Percentiles rank a stretch among this genome's conserved stretches.
Conservation (phyloP, 1,140 invertebrate genomes). For the Panulirus ornatus region DNA sequence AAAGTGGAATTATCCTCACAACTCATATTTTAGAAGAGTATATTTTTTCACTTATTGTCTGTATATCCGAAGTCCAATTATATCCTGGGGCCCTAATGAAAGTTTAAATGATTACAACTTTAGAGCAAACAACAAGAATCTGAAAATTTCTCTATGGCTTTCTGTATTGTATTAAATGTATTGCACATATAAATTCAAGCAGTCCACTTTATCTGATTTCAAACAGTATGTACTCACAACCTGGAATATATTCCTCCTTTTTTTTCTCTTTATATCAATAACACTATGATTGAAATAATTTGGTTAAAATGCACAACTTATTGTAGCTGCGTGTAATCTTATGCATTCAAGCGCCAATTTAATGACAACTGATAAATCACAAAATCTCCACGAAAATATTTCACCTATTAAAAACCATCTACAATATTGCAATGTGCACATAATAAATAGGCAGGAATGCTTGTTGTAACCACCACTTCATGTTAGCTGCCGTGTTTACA, state of each 20-base stretch:
- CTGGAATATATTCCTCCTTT: background rate
- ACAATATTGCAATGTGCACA: background rate
- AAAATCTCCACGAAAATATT: background rate
- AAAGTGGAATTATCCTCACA: background rate
- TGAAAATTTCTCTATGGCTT: no score
- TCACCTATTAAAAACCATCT: background rate
- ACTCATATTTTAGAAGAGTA: background rate
- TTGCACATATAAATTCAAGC: no score
- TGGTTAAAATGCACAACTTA: slow-evolving; percentile 1
- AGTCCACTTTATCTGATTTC: no score
- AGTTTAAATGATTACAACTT: no score
- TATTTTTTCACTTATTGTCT: no score
- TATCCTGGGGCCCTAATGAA: no score
- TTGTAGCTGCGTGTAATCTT: background rate
- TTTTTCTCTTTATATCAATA: background rate
- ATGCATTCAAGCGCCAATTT: background rate
- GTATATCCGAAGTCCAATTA: no score
- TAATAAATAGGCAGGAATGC: slow-evolving; percentile 39
- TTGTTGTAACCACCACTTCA: slow-evolving; percentile 29
- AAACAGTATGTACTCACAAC: slow-evolving; percentile 21
- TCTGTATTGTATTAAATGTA: no score
- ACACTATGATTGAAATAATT: slow-evolving; percentile 22
- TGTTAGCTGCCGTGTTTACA: slow-evolving; percentile 26
- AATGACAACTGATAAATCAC: background rate
- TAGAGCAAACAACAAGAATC: no score